phyloP scores from a whole-genome alignment of 2,888 invertebrate genomes.

The Euplagia quadripunctaria region DNA sequence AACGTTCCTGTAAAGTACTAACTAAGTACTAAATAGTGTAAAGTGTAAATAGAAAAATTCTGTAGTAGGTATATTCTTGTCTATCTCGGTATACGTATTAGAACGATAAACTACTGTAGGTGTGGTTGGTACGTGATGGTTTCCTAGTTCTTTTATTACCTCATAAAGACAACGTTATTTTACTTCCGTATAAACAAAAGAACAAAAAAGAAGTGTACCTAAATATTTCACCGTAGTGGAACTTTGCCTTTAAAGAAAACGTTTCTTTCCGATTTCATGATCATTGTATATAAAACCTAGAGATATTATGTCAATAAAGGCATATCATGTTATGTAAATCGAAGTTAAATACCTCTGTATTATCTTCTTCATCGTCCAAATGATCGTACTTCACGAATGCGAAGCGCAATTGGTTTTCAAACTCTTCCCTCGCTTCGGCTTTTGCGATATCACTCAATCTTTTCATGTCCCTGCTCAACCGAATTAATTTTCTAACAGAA shows the following conservation, averaged over 20 bases:
- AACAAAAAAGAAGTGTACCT: not conserved
- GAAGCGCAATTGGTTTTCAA: conserved; percentile 78
- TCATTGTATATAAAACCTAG: not conserved
- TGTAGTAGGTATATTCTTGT: no score
- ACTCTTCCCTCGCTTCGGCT: conserved; percentile 75
- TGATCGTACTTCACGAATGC: conserved; percentile 78
- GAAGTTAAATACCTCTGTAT: conserved; percentile 67
- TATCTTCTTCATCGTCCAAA: conserved; percentile 76
- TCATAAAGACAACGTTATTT: not conserved
- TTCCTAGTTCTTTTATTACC: conserved; percentile 5
- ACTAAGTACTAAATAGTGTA: no score
- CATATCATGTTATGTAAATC: conserved; percentile 2
- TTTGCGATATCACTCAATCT: conserved; percentile 69
- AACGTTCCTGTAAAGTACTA: no score
- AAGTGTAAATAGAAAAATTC: no score
- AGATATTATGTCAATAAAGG: not conserved
- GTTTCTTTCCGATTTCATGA: not conserved
- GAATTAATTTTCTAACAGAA: not conserved
- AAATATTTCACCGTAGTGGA: not conserved
- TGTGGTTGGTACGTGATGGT: not conserved
- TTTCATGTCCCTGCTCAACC: conserved; percentile 34
- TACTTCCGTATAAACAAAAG: not conserved
- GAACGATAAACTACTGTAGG: conserved; percentile 1
- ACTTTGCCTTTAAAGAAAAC: not conserved
- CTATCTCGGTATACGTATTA: not conserved